phyloP scores from a whole-genome alignment of 2,113 vertebrate species.

The Numenius arquata region DNA sequence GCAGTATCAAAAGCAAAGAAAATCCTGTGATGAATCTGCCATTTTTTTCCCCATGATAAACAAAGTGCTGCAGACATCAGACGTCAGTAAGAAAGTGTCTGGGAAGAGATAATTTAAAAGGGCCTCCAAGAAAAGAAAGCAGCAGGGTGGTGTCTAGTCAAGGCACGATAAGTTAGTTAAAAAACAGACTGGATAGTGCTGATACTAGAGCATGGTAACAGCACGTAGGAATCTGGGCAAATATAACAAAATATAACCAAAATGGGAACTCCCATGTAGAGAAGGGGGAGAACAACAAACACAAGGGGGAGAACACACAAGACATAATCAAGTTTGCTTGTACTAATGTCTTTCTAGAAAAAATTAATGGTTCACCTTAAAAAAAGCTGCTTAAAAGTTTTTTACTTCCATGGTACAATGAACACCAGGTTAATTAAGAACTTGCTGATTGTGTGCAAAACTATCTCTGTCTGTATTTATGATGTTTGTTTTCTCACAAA shows the following conservation, averaged over 20 bases:
- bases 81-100: slow-evolving; percentile 52
- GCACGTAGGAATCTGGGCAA: neutral
- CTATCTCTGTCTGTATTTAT: neutral
- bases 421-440: neutral
- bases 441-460: neutral
- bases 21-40: slow-evolving; percentile 28
- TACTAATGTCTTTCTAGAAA: neutral
- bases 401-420: neutral
- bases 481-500: neutral
- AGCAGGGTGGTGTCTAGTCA: slow-evolving; percentile 6
- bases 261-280: neutral
- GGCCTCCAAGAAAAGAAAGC: slow-evolving; percentile 4
- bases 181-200: slow-evolving; percentile 37
- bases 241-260: neutral
- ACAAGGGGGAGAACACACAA: neutral
- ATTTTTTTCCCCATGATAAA: slow-evolving; percentile 16
- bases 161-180: slow-evolving; percentile 23
- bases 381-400: neutral
- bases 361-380: neutral
- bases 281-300: neutral
- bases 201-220: slow-evolving; percentile 1
- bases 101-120: slow-evolving; percentile 60
- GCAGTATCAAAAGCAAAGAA: neutral
- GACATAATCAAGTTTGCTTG: neutral
- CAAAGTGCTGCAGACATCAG: slow-evolving; percentile 8